Conservation (phyloP, 2,797 vertebrate species). For the Tadarida brasiliensis region DNA sequence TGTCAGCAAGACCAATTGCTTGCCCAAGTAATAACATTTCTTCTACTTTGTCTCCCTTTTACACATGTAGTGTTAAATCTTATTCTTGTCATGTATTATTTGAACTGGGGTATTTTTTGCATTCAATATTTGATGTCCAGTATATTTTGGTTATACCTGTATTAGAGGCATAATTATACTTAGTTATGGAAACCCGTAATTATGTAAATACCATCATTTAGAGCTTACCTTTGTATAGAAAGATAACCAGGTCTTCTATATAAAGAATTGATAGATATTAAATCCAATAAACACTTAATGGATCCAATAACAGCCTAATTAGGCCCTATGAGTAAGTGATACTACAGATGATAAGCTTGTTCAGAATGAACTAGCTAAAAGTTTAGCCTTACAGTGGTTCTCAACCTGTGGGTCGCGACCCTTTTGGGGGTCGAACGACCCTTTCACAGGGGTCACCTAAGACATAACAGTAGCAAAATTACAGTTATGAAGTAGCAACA, state of each 20-base stretch:
- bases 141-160: neutral
- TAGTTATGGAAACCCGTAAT: neutral
- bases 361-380: neutral
- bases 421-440: no score
- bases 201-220: constrained; percentile 23
- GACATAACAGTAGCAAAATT: no score
- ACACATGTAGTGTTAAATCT: neutral
- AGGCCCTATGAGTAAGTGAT: neutral
- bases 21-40: neutral
- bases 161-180: neutral
- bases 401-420: no score
- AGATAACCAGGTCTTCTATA: neutral
- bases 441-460: no score
- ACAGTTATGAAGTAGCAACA: no score
- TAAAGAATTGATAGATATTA: constrained; percentile 44
- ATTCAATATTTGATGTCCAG: neutral
- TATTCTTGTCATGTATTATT: neutral
- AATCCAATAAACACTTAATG: neutral
- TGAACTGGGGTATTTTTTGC: neutral
- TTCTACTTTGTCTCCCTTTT: neutral
- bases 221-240: neutral
- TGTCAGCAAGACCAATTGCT: neutral
- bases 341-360: neutral
- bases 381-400: neutral
- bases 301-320: neutral